Percentiles rank a stretch among this genome's conserved stretches.
These are phyloP conservation scores for Campoplex capitator DNA, from an alignment of 2,888 invertebrate species.

Conservation along the genomic window DNA sequence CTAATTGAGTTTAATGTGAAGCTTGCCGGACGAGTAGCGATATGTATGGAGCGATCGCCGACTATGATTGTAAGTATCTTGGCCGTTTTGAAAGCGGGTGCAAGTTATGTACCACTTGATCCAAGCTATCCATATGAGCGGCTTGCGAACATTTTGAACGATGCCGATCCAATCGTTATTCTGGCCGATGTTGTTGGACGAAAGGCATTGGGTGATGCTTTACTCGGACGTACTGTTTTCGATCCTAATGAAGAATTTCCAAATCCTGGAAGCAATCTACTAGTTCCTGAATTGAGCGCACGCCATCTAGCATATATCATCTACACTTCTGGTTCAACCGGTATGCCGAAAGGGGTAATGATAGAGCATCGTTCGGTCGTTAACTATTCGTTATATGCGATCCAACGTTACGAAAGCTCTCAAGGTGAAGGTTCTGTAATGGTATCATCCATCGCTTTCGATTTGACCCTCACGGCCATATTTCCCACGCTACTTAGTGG, in stretches of 20 bases:
- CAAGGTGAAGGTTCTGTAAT: neutral
- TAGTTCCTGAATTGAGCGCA: neutral
- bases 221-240: neutral
- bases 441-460: slow-evolving; percentile 27
- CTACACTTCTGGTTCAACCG: slow-evolving; percentile 33
- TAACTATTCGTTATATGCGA: slow-evolving; percentile 15
- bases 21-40: neutral
- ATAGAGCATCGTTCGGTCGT: slow-evolving; percentile 26
- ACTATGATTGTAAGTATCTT: slow-evolving; percentile 27
- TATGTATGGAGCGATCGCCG: slow-evolving; percentile 6
- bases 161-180: slow-evolving; percentile 6
- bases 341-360: slow-evolving; percentile 25
- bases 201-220: neutral
- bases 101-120: slow-evolving; percentile 25
- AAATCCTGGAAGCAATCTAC: neutral
- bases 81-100: slow-evolving; percentile 23
- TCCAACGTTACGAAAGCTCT: neutral
- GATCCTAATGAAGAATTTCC: slow-evolving; percentile 15
- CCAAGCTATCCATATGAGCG: neutral
- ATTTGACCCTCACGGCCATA: slow-evolving; percentile 4
- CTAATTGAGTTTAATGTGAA: neutral
- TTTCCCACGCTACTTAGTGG: slow-evolving; percentile 16
- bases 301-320: slow-evolving; percentile 18
- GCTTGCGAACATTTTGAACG: neutral
- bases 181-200: slow-evolving; percentile 4